Conservation (phyloP, 2,888 invertebrate species). For the Camptogramma bilineatum region DNA sequence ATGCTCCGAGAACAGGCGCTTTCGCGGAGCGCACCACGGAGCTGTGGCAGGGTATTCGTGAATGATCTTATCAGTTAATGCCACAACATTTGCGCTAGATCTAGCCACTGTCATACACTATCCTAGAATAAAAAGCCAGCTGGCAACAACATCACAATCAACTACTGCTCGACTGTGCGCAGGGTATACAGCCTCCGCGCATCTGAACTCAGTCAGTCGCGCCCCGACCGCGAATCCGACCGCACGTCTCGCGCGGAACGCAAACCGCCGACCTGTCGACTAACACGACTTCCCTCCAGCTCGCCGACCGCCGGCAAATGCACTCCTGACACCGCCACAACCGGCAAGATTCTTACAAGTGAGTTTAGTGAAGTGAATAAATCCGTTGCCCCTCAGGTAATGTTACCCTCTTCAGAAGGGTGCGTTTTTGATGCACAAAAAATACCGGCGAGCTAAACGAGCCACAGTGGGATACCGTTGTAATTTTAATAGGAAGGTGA, state of each 20-base stretch:
- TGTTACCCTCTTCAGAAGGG: conserved; percentile 29
- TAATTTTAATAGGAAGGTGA: conserved; percentile 1
- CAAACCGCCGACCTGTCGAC: conserved; percentile 40
- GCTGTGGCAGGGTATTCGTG: too few relatives aligned
- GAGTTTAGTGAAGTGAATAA: conserved; percentile 51
- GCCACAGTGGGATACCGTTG: conserved; percentile 1
- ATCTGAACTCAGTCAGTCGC: conserved; percentile 55
- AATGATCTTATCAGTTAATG: background rate
- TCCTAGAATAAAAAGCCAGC: conserved; percentile 4
- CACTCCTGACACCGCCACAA: conserved; percentile 68
- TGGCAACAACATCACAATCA: conserved; percentile 19
- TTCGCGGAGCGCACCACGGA: too few relatives aligned
- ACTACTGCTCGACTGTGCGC: conserved; percentile 17
- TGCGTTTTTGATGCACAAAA: conserved; percentile 20
- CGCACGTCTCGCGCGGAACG: conserved; percentile 45
- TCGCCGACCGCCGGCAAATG: conserved; percentile 57
- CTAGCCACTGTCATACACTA: background rate
- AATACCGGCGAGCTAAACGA: conserved; percentile 5
- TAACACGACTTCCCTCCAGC: conserved; percentile 48
- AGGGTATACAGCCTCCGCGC: conserved; percentile 61
- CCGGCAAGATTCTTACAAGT: conserved; percentile 58
- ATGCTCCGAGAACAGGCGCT: too few relatives aligned
- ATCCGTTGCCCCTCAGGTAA: conserved; percentile 16
- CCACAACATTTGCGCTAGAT: background rate
- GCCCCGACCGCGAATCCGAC: conserved; percentile 55